Base-by-base conservation (phyloP, 2,888 invertebrate genomes). In the Agrochola lota region DNA sequence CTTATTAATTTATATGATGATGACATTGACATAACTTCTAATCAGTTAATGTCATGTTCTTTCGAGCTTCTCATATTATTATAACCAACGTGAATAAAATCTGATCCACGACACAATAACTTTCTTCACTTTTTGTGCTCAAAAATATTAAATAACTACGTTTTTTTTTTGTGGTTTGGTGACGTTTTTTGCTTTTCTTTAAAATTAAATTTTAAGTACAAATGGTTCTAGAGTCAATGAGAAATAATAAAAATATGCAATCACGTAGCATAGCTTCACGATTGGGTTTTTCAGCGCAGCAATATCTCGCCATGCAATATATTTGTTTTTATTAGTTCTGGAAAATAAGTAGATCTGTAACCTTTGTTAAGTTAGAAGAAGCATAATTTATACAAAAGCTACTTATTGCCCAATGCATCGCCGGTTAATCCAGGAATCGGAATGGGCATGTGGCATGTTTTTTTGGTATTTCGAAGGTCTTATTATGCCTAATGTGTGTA, bases 211-310 rank as follows among this genome's bases (percentile, higher is more conserved):
- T 1, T n/a, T 49, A 20, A 12, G n/a, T 62, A 12, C 35, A 20
- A 15, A 35, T 67, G 6, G 30, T 30, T 40, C 30, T 60, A 12
- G 23, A 60, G 1, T n/a, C n/a, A 57, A 4, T 40, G 0, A 49
- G n/a, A 17, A 40, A 57, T 26, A 55, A 40, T 0, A 40, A 49
- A 60, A 35, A 43, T 23, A 30, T 57, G 30, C 15, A 26, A 1
- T 63, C 43, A 52, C 49, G 26, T 66, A 52, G 35, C 15, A 49
- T n/a, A n/a, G n/a, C 35, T 66, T 59, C 26, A 23, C 66, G 52
- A 49, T 62, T 62, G 35, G 60, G 23, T 15, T 78, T 79, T 78
- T 67, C 67, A 78, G 35, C 26, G 6, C 30, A 40, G 57, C 63
- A 71, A 60, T 66, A 60, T 52, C 43, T 67, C 23, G 20, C 23